Conservation (phyloP, 2,113 vertebrate species). For the Alexandromys fortis region DNA sequence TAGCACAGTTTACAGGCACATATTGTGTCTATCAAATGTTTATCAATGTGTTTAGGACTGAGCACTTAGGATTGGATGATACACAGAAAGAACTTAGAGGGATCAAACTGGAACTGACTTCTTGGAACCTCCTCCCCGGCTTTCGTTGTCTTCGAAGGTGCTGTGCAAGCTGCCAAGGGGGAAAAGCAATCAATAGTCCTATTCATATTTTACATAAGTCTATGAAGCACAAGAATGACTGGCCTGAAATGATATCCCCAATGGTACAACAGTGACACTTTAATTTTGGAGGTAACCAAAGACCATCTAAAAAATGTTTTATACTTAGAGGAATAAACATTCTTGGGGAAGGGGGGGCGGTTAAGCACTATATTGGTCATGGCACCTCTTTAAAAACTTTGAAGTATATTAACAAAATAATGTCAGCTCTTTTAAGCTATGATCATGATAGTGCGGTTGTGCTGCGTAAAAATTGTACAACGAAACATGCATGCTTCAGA, state of each 20-base stretch:
- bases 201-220: neutral
- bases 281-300: neutral
- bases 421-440: conserved; percentile 3
- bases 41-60: neutral
- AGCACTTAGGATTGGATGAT: neutral
- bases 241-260: neutral
- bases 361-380: neutral
- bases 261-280: neutral
- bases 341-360: neutral
- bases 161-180: neutral
- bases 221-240: neutral
- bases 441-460: neutral
- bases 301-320: conserved; percentile 47
- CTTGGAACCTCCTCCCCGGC: neutral
- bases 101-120: neutral
- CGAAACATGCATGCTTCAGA: conserved; percentile 3
- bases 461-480: neutral
- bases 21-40: too few species aligned
- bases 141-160: neutral
- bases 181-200: neutral
- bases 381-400: conserved; percentile 27
- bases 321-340: conserved; percentile 20
- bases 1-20: neutral
- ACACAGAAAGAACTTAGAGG: neutral
- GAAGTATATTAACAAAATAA: conserved; percentile 2